phyloP scores from a whole-genome alignment of 2,797 vertebrate genomes.

The Enteromius treurensis region DNA sequence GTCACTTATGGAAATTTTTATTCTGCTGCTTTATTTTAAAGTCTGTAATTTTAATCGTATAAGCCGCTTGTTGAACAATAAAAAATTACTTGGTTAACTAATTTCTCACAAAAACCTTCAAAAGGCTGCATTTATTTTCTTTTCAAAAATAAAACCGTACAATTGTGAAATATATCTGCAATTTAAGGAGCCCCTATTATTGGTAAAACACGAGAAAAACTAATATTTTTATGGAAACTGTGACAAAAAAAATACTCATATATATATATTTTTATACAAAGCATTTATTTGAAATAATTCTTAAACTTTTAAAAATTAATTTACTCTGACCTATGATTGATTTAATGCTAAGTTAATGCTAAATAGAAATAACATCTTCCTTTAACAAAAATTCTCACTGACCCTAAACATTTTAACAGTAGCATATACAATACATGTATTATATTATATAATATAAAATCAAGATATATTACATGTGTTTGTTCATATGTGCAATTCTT shows the following conservation, averaged over 20 bases:
- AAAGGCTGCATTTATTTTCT: background rate
- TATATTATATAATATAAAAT: background rate
- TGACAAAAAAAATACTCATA: background rate
- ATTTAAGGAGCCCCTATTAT: too few relatives aligned
- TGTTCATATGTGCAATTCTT: background rate
- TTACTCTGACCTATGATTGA: background rate
- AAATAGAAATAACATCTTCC: too few relatives aligned
- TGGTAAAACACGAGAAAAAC: background rate
- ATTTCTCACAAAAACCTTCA: background rate
- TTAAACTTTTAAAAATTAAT: background rate
- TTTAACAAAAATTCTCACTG: too few relatives aligned
- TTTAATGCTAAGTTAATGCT: background rate
- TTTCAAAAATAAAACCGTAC: background rate
- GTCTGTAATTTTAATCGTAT: background rate
- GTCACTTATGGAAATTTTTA: background rate
- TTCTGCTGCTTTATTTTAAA: background rate
- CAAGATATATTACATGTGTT: background rate
- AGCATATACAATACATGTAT: background rate
- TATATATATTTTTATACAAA: background rate
- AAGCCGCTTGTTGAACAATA: background rate
- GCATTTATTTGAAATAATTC: background rate
- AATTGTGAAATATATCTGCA: too few relatives aligned
- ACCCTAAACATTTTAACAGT: background rate
- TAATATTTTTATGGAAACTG: background rate
- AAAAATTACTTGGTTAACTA: background rate